phyloP scores from a whole-genome alignment of 2,113 vertebrate species.

The Eurystomus gularis region DNA sequence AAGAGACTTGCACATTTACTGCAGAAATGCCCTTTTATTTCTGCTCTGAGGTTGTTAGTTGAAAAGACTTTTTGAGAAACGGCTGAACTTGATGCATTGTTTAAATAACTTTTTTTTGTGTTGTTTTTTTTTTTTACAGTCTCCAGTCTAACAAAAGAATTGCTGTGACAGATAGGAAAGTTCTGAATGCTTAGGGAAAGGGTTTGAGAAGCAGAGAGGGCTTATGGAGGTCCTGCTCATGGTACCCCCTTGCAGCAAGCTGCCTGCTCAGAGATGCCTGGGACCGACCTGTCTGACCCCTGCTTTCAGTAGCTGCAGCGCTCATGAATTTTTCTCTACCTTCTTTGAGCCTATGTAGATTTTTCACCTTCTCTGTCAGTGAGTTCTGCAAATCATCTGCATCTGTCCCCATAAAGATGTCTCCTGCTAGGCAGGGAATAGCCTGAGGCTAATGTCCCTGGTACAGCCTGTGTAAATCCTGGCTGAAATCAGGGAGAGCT shows the following conservation, averaged over 20 bases:
- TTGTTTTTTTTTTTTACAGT: not conserved
- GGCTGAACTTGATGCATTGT: not conserved
- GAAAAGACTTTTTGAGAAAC: not conserved
- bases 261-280: not conserved
- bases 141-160: not conserved
- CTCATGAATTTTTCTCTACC: not conserved
- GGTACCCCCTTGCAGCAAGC: not conserved
- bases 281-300: not conserved
- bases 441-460: not conserved
- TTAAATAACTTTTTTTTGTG: no score
- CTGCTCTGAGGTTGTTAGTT: not conserved
- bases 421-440: not conserved
- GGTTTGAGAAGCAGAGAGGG: not conserved
- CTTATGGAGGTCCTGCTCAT: rapidly evolving
- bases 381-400: not conserved
- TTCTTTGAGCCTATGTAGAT: not conserved
- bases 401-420: not conserved
- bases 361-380: not conserved
- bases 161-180: not conserved
- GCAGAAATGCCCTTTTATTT: not conserved
- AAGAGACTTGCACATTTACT: not conserved
- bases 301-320: not conserved
- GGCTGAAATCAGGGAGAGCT: not conserved
- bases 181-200: not conserved
- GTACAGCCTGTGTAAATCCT: not conserved